Conservation (phyloP, 1,140 invertebrate species). For the Hermatobates lingyangjiaoensis region DNA sequence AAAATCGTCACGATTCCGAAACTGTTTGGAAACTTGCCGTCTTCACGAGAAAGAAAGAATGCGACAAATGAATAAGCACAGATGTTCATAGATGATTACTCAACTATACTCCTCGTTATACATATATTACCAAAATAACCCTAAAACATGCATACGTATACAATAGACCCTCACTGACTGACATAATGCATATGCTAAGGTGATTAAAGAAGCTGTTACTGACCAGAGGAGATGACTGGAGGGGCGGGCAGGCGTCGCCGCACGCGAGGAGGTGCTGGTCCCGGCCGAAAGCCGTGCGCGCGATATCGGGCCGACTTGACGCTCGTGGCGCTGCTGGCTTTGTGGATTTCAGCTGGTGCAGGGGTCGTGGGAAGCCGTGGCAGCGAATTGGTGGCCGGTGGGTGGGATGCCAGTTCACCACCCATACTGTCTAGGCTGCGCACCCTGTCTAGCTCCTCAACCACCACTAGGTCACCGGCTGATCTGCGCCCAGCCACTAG, state of each 20-base stretch:
- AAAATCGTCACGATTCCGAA: no score
- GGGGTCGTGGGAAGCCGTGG: conserved; percentile 26
- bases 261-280: conserved; percentile 16
- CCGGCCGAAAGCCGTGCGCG: conserved; percentile 48
- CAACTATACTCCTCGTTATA: no score
- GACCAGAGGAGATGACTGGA: no score
- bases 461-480: conserved; percentile 56
- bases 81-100: no score
- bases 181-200: no score
- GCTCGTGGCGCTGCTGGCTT: conserved; percentile 42
- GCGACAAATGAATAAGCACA: no score
- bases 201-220: no score
- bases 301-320: conserved; percentile 68
- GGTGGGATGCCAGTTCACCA: conserved; percentile 29
- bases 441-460: conserved; percentile 50
- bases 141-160: no score
- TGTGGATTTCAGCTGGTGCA: conserved; percentile 37
- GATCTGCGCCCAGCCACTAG: conserved; percentile 57
- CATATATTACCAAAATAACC: no score
- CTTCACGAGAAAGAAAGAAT: no score
- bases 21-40: no score
- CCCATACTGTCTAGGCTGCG: conserved; percentile 65
- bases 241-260: background rate
- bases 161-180: no score
- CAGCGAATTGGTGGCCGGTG: conserved; percentile 42